Base-by-base conservation (phyloP, 2,888 invertebrate species). In the Netelia fuscicornis region DNA sequence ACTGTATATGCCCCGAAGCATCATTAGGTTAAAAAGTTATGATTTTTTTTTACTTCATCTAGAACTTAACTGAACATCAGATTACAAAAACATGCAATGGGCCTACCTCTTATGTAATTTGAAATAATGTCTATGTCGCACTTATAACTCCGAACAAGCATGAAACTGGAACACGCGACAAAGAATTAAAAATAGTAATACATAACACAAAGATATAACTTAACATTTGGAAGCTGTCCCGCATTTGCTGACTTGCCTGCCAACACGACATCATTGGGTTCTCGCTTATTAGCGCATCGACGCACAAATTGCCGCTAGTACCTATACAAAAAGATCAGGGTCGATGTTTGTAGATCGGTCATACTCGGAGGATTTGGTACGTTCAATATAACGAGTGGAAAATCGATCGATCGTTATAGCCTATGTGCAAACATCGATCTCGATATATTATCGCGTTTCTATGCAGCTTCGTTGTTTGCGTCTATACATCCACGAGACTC, bases 321-420 rank as follows among this genome's bases (percentile, higher is more conserved):
- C 20, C 20, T 20, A 11, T 62, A 5, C 44, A 17, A 42, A 37
- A 20, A 44, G 52, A 30, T 20, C 9, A 17, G 58, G 58, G n/a
- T n/a, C 58, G 20, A 58, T 11, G 1, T 30, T n/a, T 44, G 30
- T 48, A 25, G 25, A 54, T 42, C 20, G 67, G 58, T 52, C 68
- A 58, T 56, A 9, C 60, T 65, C 37, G 11, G n/a, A n/a, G 25
- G 64, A 13, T 13, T 30, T 64, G 30, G 20, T 71, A 52, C 64
- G 70, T 79, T 42, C 54, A 58, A 10, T 23, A 77, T 48, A 71
- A 58, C 65, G 58, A 37, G 23, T 11, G 42, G 60, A 17, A 71
- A 83, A 72, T 83, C 78, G 68, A 65, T 72, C 65, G 25, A 42
- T 42, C 65, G 58, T 67, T 77, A 37, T 52, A 42, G 8, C 64